These are phyloP conservation scores for Emberiza fucata DNA, from an alignment of 2,113 vertebrate genomes.

Conservation along the genomic window DNA sequence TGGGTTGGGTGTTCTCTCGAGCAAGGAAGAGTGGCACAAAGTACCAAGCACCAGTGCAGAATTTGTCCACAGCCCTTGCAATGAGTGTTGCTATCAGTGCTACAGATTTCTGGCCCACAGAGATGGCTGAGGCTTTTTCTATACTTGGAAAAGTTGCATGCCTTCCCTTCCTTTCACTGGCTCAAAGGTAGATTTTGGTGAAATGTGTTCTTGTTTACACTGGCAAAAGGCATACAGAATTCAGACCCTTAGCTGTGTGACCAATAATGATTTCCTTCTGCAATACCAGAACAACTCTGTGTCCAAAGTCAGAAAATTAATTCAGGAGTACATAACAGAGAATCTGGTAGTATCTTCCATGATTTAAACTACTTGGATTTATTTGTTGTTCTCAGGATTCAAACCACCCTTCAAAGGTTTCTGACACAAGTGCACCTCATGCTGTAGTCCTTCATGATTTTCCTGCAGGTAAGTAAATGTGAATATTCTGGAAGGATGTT, in stretches of 20 bases:
- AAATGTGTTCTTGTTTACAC: neutral
- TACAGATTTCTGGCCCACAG: neutral
- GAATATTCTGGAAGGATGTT: neutral
- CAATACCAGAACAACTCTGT: neutral
- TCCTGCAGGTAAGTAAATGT: conserved; percentile 77
- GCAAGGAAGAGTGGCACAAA: neutral
- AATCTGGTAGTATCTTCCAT: neutral
- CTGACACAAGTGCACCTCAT: conserved; percentile 65
- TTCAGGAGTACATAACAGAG: neutral
- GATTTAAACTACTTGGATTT: neutral
- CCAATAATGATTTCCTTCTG: neutral
- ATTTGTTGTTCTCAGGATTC: conserved; percentile 62
- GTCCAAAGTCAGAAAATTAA: neutral
- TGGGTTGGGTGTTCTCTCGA: neutral
- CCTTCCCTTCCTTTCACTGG: neutral
- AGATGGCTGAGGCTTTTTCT: neutral
- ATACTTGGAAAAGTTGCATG: neutral
- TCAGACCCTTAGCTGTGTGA: neutral
- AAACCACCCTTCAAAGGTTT: conserved; percentile 37
- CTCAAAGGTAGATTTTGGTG: neutral
- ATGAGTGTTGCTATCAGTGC: neutral
- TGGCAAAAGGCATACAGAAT: neutral
- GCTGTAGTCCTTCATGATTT: conserved; percentile 88
- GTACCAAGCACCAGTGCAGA: neutral
- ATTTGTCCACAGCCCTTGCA: neutral